Percentiles rank a stretch among this genome's conserved stretches.
Conservation (phyloP, 2,113 vertebrate species). For the Felis catus region DNA sequence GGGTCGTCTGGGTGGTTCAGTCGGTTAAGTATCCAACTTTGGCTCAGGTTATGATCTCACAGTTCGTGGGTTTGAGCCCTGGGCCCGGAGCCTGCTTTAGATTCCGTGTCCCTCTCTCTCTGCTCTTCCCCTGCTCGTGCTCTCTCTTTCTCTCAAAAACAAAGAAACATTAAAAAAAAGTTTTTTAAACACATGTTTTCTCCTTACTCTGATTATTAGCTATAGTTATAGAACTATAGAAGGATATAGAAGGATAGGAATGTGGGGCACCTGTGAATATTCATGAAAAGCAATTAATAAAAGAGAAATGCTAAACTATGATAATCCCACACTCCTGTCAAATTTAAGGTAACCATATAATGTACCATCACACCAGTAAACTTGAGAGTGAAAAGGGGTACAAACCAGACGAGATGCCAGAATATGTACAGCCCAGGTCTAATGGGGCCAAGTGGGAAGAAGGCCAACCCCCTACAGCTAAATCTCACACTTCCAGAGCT, state of each 20-base stretch:
- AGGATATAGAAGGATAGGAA: not conserved
- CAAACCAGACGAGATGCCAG: not conserved
- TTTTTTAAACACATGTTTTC: slow-evolving; percentile 28
- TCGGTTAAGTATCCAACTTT: too few relatives aligned
- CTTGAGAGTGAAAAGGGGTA: not conserved
- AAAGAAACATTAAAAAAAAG: too few relatives aligned
- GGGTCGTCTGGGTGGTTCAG: too few relatives aligned
- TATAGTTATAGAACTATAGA: not conserved
- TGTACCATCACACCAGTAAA: not conserved
- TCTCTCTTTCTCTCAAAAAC: too few relatives aligned
- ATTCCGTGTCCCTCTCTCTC: too few relatives aligned
- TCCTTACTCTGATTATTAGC: slow-evolving; percentile 4
- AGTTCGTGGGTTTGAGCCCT: too few relatives aligned
- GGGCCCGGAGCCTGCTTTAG: too few relatives aligned
- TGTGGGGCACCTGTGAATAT: not conserved
- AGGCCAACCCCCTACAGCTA: not conserved
- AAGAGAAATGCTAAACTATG: slow-evolving; percentile 8
- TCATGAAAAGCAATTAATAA: slow-evolving; percentile 6
- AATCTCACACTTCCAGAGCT: not conserved
- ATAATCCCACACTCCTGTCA: not conserved
- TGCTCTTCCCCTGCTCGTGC: too few relatives aligned
- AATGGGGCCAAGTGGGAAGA: not conserved
- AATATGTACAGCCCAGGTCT: not conserved
- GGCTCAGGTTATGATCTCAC: too few relatives aligned
- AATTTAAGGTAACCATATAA: not conserved